Evolutionary conservation across 2,113 vertebrate genomes (phyloP), one percentile per base, ranked within the genome.

Genomic region (Thalassoma bifasciatum): DNA sequence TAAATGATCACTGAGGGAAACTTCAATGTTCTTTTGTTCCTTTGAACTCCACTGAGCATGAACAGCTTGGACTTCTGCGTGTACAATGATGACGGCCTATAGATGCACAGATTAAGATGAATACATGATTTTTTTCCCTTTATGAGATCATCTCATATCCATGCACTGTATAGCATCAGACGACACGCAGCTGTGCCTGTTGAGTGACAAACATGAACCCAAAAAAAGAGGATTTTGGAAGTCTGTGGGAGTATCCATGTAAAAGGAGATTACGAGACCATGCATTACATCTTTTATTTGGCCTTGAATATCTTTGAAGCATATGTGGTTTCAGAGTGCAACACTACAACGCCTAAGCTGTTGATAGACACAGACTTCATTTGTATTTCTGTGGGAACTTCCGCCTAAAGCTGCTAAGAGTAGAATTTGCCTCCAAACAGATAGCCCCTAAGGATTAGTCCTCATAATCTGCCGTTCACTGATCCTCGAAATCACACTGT

Each of bases 401-500:
- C 85, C 67, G 61, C 70, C 75, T 52, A 86, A 88, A 85, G 86
- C 88, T 66, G 78, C 86, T 84, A 88, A 86, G 83, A 90, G 87
- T 63, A 75, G 83, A 92, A 89, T 87, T 86, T 86, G 54, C 83
- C 71, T 66, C 87, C 82, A 79, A 86, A 88, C 88, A 89, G 87
- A 89, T 86, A 83, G 85, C 54, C 81, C 66, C 38, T 2, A 47
- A 74, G 90, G 90, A 91, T 93, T 92, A 93, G 83, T 74, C 71
- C 68, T 81, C 78, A 81, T 91, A 91, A 93, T 92, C 92, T 88
- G 79, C 54, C 21, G 22, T 89, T 81, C 88, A 88, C 90, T 91
- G 90, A 93, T 91, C 92, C 89, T 92, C 80, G 80, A 93, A 93
- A 88, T 92, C 90, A 90, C 83, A 91, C 89, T 87, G 91, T 90